Conservation (phyloP, 2,113 vertebrate genomes). For the Barnardius zonarius region DNA sequence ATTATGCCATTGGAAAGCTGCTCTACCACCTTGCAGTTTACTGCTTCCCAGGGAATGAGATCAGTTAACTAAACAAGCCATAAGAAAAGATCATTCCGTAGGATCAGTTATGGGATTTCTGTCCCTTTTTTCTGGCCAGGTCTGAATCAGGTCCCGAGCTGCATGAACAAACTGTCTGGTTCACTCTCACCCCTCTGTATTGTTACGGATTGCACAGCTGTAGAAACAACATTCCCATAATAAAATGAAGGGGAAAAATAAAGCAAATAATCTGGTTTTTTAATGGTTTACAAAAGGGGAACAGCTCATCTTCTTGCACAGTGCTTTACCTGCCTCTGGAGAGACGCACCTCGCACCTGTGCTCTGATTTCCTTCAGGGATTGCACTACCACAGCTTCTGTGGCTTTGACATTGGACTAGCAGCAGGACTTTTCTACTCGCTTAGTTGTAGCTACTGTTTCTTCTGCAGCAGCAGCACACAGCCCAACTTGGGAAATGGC, state of each 20-base stretch:
- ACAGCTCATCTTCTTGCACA: not conserved
- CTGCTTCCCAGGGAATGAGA: not conserved
- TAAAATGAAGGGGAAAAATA: not conserved
- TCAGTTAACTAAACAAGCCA: not conserved
- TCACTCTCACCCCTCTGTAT: not conserved
- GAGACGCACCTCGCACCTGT: not conserved
- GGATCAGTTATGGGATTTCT: not conserved
- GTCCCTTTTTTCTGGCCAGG: not conserved
- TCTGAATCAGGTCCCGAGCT: not conserved
- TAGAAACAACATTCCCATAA: not conserved
- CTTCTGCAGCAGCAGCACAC: not conserved
- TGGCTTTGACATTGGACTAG: not conserved
- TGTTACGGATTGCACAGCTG: not conserved
- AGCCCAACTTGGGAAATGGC: not conserved
- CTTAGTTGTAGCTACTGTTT: not conserved
- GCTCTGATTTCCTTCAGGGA: constrained; percentile 14
- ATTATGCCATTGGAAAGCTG: not conserved
- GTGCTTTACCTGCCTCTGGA: not conserved
- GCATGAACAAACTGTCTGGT: not conserved
- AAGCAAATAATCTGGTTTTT: not conserved
- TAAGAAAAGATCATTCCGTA: not conserved
- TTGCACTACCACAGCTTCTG: not conserved
- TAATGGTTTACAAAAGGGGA: not conserved
- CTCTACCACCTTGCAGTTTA: not conserved
- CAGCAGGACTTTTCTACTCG: constrained; percentile 34